Percentiles rank a stretch among this genome's conserved stretches.
These are phyloP conservation scores for Ctenosaura bakeri DNA, from an alignment of 2,797 vertebrate genomes.

Conservation along the genomic window DNA sequence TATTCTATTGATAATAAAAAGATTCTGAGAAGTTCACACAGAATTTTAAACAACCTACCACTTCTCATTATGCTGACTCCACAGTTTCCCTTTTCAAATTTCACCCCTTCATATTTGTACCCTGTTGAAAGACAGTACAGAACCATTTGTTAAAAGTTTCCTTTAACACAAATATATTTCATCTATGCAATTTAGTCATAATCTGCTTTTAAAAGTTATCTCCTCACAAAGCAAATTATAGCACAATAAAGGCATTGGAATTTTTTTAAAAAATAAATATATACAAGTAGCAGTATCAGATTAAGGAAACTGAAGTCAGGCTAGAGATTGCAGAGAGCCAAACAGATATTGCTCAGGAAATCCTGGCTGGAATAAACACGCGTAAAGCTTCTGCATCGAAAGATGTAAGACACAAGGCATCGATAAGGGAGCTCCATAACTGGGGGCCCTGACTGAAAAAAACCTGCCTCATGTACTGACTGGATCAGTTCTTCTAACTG, in stretches of 20 bases:
- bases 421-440: too few species aligned
- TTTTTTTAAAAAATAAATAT: background rate
- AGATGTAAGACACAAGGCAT: too few species aligned
- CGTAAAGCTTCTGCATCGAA: background rate
- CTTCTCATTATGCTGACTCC: constrained; percentile 98
- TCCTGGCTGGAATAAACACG: background rate
- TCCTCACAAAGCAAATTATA: background rate
- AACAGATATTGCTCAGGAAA: background rate
- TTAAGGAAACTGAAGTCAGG: background rate
- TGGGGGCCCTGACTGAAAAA: too few species aligned
- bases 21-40: background rate
- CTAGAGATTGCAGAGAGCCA: background rate
- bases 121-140: constrained; percentile 79
- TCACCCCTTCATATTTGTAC: constrained; percentile 95
- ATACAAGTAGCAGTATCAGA: background rate
- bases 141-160: background rate
- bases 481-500: too few species aligned
- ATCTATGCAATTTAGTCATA: background rate
- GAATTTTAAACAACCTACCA: constrained; percentile 81
- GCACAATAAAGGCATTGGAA: background rate
- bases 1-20: background rate
- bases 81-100: constrained; percentile 95
- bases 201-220: background rate
- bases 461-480: too few species aligned
- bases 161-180: background rate